phyloP scores from a whole-genome alignment of 1,140 invertebrate species.

The Drosophila azteca region DNA sequence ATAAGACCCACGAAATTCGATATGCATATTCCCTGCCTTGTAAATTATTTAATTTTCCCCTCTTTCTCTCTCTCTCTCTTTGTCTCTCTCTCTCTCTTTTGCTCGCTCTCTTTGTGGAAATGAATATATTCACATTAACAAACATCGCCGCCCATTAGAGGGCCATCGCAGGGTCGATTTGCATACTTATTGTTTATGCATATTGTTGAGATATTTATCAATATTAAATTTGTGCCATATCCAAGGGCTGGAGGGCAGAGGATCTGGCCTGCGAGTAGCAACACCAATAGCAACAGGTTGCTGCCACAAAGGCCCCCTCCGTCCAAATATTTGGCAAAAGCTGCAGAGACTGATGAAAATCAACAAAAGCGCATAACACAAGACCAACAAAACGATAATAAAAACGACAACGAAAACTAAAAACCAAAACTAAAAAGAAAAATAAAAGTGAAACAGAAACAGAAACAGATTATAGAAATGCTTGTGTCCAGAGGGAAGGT shows the following conservation, averaged over 20 bases:
- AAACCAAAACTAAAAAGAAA: slow-evolving; percentile 1
- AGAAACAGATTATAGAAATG: slow-evolving; percentile 10
- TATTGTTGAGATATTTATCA: slow-evolving; percentile 24
- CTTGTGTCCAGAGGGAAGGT: slow-evolving; percentile 1
- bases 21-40: slow-evolving; percentile 46
- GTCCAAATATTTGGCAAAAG: slow-evolving; percentile 48
- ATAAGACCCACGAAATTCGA: slow-evolving; percentile 41
- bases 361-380: slow-evolving; percentile 9
- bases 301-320: not conserved
- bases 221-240: slow-evolving; percentile 28
- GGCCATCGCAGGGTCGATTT: slow-evolving; percentile 38
- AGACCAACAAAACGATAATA: not conserved
- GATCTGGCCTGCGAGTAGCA: slow-evolving; percentile 15
- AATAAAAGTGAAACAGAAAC: slow-evolving; percentile 28
- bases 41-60: slow-evolving; percentile 51
- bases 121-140: slow-evolving; percentile 49
- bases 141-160: slow-evolving; percentile 48
- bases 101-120: slow-evolving; percentile 12
- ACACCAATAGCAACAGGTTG: not conserved
- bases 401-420: not conserved
- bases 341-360: slow-evolving; percentile 12
- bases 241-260: not conserved
- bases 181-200: slow-evolving; percentile 39
- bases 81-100: not conserved
- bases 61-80: not conserved